Conservation (phyloP, 1,140 invertebrate genomes). For the Stegodyphus mimosarum region DNA sequence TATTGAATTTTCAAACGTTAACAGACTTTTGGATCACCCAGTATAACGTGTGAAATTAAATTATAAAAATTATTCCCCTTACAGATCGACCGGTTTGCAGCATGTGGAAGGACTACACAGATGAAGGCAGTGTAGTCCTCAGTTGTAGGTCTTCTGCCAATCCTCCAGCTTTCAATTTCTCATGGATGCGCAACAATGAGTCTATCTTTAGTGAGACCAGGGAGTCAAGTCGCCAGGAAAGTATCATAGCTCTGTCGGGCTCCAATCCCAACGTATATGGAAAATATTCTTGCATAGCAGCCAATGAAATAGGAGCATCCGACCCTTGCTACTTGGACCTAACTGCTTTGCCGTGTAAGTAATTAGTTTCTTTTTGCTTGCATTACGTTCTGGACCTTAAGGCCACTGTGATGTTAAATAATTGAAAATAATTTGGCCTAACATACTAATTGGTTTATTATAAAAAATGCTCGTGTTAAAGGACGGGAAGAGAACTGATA, state of each 20-base stretch:
- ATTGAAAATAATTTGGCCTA: no score
- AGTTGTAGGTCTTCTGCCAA: slow-evolving; percentile 85
- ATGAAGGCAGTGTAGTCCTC: slow-evolving; percentile 73
- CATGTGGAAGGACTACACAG: slow-evolving; percentile 77
- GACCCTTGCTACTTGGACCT: slow-evolving; percentile 62
- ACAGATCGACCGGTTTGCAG: slow-evolving; percentile 88
- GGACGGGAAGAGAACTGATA: no score
- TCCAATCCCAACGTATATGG: slow-evolving; percentile 33
- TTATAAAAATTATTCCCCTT: slow-evolving; percentile 54
- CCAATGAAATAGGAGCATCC: slow-evolving; percentile 63
- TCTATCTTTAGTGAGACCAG: slow-evolving; percentile 54
- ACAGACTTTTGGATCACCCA: no score
- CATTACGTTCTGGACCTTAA: no score
- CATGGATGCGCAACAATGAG: slow-evolving; percentile 79
- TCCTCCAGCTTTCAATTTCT: slow-evolving; percentile 82
- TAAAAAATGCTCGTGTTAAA: no score
- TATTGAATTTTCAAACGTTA: no score
- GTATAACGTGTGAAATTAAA: not conserved
- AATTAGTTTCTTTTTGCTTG: not conserved
- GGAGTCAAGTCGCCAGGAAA: slow-evolving; percentile 31
- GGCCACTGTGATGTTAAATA: no score
- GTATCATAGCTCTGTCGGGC: slow-evolving; percentile 42
- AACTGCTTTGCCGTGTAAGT: slow-evolving; percentile 56
- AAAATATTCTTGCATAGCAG: slow-evolving; percentile 63
- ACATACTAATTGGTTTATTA: no score